These are phyloP conservation scores for Anagrus nilaparvatae DNA, from an alignment of 1,140 invertebrate species.

Conservation along the genomic window DNA sequence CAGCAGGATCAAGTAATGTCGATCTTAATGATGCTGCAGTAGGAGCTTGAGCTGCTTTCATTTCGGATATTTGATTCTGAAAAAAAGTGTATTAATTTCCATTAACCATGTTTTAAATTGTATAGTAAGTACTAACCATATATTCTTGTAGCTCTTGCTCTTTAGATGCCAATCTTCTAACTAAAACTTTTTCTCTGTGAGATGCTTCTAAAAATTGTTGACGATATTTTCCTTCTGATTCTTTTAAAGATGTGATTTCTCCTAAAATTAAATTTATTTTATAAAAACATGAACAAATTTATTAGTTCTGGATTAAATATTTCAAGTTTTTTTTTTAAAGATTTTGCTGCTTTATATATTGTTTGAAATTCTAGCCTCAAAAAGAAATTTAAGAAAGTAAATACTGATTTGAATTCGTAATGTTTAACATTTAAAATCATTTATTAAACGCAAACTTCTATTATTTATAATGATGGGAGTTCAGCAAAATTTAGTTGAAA, in stretches of 20 bases:
- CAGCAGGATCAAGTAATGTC: constrained; percentile 85
- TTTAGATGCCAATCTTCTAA: constrained; percentile 82
- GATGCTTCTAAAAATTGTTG: constrained; percentile 75
- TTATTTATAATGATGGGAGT: constrained; percentile 13
- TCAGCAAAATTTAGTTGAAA: constrained; percentile 14
- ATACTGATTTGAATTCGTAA: constrained; percentile 30
- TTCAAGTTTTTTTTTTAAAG: constrained; percentile 1
- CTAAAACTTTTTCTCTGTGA: constrained; percentile 82
- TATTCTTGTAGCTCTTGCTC: constrained; percentile 96
- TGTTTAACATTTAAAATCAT: constrained; percentile 34
- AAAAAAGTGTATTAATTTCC: constrained; percentile 20
- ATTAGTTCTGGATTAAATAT: not conserved
- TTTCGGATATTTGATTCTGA: constrained; percentile 85
- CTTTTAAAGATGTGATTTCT: constrained; percentile 62
- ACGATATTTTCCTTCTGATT: constrained; percentile 71
- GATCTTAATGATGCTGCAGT: constrained; percentile 67
- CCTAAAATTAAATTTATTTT: constrained; percentile 44
- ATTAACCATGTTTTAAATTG: too few species aligned
- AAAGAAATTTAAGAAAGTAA: constrained; percentile 30
- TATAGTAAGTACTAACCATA: constrained; percentile 57
- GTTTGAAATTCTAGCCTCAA: too few species aligned
- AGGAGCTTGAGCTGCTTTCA: constrained; percentile 72
- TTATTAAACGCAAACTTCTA: constrained; percentile 39
- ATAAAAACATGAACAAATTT: not conserved
- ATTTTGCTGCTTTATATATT: too few species aligned